Percentiles rank a stretch among this genome's conserved stretches.
Conservation (phyloP, 2,113 vertebrate genomes). For the Daboia siamensis region DNA sequence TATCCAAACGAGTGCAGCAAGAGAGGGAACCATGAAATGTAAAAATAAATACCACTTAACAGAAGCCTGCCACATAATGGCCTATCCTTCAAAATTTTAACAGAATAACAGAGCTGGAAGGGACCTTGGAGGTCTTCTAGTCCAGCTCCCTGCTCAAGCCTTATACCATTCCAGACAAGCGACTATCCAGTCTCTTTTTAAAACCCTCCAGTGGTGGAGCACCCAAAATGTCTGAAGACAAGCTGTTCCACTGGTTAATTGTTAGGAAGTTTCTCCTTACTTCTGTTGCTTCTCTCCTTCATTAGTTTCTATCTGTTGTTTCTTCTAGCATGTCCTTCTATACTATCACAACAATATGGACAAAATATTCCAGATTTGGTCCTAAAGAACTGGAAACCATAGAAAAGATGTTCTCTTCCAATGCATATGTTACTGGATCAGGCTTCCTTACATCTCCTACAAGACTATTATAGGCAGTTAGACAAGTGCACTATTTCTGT, state of each 20-base stretch:
- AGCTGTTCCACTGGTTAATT: too few relatives aligned
- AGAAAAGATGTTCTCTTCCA: background rate
- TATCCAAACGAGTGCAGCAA: background rate
- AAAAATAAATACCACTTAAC: background rate
- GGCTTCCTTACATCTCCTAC: background rate
- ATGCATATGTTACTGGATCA: background rate
- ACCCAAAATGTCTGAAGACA: too few relatives aligned
- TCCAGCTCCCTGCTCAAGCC: background rate
- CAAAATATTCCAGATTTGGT: background rate
- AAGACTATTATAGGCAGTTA: background rate
- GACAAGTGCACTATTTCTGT: too few relatives aligned
- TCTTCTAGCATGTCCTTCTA: background rate
- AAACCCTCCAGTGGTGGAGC: too few relatives aligned
- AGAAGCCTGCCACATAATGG: background rate
- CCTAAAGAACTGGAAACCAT: background rate
- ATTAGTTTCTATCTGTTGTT: too few relatives aligned
- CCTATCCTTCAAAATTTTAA: background rate
- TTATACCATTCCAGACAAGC: too few relatives aligned
- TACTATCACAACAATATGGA: background rate
- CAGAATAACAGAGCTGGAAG: background rate
- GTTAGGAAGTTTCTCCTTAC: too few relatives aligned
- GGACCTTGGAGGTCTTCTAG: background rate
- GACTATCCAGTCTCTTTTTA: too few relatives aligned
- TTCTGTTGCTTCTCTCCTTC: too few relatives aligned
- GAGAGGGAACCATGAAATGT: background rate